phyloP scores from a whole-genome alignment of 2,888 invertebrate genomes.

The Trachelus troglodyta region DNA sequence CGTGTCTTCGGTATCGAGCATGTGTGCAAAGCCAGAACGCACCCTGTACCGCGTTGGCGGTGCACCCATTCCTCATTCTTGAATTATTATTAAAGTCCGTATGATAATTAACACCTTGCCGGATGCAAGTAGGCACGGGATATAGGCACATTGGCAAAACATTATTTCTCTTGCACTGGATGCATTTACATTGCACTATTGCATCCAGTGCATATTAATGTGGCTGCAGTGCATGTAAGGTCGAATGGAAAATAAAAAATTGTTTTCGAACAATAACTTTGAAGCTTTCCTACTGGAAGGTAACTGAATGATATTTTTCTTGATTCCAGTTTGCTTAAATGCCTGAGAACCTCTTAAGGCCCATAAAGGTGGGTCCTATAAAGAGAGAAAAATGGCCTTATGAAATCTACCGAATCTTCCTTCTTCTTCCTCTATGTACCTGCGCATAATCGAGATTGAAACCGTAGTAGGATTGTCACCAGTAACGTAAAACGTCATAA shows the following conservation, averaged over 20 bases:
- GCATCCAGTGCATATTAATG: background rate
- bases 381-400: too few species aligned
- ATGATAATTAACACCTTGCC: conserved; percentile 38
- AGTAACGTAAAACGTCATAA: conserved; percentile 50
- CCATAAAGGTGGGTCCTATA: too few species aligned
- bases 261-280: background rate
- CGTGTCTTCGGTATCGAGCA: background rate
- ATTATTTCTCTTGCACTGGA: too few species aligned
- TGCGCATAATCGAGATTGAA: conserved; percentile 35
- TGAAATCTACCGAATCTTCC: conserved; percentile 1
- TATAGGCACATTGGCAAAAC: background rate
- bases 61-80: conserved; percentile 34
- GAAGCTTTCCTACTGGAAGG: too few species aligned
- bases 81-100: conserved; percentile 36
- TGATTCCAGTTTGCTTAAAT: too few species aligned
- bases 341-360: too few species aligned
- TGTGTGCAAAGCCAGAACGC: background rate
- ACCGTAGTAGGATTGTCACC: conserved; percentile 41
- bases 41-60: background rate
- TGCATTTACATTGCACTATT: background rate
- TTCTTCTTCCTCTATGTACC: background rate
- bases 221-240: background rate
- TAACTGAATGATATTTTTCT: too few species aligned
- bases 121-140: conserved; percentile 10
- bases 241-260: background rate